Conservation (phyloP, 2,888 invertebrate genomes). For the Bedellia somnulentella region DNA sequence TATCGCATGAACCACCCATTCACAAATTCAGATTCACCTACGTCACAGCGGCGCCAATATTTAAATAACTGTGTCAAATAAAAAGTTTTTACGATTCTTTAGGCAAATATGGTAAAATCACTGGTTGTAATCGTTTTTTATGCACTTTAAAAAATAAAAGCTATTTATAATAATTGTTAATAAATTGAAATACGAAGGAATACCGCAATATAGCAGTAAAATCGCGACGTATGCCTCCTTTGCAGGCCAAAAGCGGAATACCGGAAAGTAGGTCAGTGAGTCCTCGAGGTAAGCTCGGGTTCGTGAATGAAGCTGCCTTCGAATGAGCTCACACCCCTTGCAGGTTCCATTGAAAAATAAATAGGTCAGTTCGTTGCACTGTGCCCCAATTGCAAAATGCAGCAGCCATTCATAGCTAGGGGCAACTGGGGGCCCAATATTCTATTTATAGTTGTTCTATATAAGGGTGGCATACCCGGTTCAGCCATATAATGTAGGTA, state of each 20-base stretch:
- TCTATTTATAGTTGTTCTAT: conserved; percentile 53
- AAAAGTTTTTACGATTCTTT: no score
- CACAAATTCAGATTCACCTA: no score
- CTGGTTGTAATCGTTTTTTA: no score
- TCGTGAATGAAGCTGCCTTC: conserved; percentile 50
- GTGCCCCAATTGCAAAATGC: conserved; percentile 38
- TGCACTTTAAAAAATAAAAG: no score
- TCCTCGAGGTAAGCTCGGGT: conserved; percentile 33
- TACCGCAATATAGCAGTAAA: no score
- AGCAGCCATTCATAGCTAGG: conserved; percentile 38
- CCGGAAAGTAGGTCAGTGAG: conserved; percentile 38
- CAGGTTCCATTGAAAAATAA: conserved; percentile 54
- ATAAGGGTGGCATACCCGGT: conserved; percentile 55
- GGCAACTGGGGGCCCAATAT: conserved; percentile 31
- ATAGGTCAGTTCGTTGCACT: conserved; percentile 57
- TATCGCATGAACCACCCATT: no score
- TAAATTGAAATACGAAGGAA: no score
- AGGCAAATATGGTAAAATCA: no score
- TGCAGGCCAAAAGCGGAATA: conserved; percentile 13
- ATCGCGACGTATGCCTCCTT: conserved; percentile 5
- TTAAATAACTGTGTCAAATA: no score
- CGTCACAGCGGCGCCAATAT: no score
- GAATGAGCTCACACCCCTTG: conserved; percentile 46
- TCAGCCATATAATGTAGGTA: conserved; percentile 52
- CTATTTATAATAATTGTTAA: no score